Evolutionary conservation across 2,888 invertebrate genomes (phyloP), one percentile per base, ranked within the genome.

Genomic region (Alentia gelatinosa): DNA sequence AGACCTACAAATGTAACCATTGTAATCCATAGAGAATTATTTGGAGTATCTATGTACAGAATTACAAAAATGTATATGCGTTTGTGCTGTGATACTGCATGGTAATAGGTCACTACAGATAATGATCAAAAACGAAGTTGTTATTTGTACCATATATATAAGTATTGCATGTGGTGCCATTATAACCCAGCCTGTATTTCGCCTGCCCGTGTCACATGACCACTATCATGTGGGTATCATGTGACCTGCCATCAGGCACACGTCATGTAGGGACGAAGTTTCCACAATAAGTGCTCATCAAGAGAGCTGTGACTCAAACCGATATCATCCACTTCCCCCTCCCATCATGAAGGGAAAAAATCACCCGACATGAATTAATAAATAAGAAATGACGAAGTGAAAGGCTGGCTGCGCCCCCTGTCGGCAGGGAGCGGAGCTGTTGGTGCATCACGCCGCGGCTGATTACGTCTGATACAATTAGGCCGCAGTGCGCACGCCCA

Each of bases 401-500:
- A 56, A 56, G 56, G 9, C 56, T n/a, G 19, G 56, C 56, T 56
- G 56, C n/a, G 56, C 19, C n/a, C 23, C 56, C 3, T 19, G 56
- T 19, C 23, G 19, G 56, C 26, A 12, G 68, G 68, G 68, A 12
- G 30, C n/a, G 30, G 26, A n/a, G 63, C 26, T 63, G 63, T 63
- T n/a, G 12, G 63, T 1, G 26, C 30, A 68, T 68, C 33, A 68
- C 26, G 68, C 23, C 83, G 37, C 75, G 4, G 35, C 37, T 75
- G 75, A 75, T 75, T 75, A 75, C 5, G n/a, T 7, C 40, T 39
- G 83, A 83, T 39, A 83, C 83, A 83, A 83, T 83, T 83, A 83
- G 83, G 9, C 7, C 15, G 83, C 37, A n/a, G 15, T 39, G 26
- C 39, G 83, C 23, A 83, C 83, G 83, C 83, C 83, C 83, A 35